These are phyloP conservation scores for Caracal caracal DNA, from an alignment of 2,113 vertebrate genomes.

Conservation along the genomic window DNA sequence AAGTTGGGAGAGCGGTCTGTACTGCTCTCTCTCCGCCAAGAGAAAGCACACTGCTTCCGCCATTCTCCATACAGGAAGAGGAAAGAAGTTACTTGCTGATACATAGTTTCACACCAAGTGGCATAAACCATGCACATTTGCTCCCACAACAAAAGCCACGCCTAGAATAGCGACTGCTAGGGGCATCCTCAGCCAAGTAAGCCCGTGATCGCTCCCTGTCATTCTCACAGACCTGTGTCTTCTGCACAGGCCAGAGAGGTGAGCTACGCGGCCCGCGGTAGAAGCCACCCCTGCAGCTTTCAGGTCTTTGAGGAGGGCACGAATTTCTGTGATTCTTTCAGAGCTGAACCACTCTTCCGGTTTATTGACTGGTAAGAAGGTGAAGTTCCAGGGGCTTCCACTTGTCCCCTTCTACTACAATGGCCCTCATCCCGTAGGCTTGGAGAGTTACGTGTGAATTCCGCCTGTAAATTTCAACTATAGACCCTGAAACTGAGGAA, in stretches of 20 bases:
- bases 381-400: not conserved
- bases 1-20: not conserved
- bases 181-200: not conserved
- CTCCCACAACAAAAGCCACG: not conserved
- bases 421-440: not conserved
- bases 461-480: not conserved
- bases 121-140: not conserved
- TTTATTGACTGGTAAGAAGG: not conserved
- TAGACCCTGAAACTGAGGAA: not conserved
- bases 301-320: not conserved
- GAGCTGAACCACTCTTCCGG: not conserved
- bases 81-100: not conserved
- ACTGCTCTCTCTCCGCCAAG: not conserved
- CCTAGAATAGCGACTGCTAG: not conserved
- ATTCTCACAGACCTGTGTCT: not conserved
- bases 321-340: not conserved
- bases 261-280: not conserved
- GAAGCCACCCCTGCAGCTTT: not conserved
- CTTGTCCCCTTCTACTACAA: not conserved
- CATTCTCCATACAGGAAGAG: not conserved
- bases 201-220: not conserved
- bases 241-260: not conserved
- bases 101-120: not conserved
- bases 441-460: not conserved
- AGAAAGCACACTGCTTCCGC: not conserved